Base-by-base conservation (phyloP, 2,888 invertebrate genomes). In the Heliconius cydno region DNA sequence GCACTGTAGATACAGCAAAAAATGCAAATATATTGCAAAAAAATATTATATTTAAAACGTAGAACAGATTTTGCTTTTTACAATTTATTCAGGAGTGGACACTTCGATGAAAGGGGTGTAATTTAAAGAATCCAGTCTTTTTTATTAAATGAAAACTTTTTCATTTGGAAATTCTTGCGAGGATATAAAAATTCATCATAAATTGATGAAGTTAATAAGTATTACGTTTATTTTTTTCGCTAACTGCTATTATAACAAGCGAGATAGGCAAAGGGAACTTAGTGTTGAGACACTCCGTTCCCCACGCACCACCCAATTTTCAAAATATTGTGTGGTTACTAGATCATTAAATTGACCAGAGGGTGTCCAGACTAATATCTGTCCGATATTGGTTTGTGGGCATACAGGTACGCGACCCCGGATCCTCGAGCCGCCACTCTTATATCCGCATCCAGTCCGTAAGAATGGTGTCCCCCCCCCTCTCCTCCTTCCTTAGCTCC, bases 61-160 rank as follows among this genome's bases (percentile, higher is more conserved):
- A 73, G 25, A 34, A 72, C 28, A 13, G 12, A 34, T 41, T 41
- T 65, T 65, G 19, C 74, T 75, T 28, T 57, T 65, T 22, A 63
- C 38, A 73, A 73, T 73, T 73, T 60, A 73, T 73, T 73, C 73
- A 34, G 7, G 22, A 65, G 72, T 57, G 41, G 65, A 75, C 28
- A 75, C 41, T 75, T 65, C n/a, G 41, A 65, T 41, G 34, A 65
- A 75, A 65, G 65, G 63, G 28, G 41, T 65, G 75, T 75, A 65
- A 75, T 75, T 65, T 75, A 41, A 65, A 65, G 65, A 75, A 75
- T 65, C 65, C 28, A 41, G 19, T 60, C 3, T 65, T 65, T 41
- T 75, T 65, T 75, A 75, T 66, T 78, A 73, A 78, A 46, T 78
- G n/a, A 66, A 25, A 77, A 70, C 10, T 46, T 72, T 66, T 66